Evolutionary conservation across 1,140 invertebrate genomes (phyloP).

Genomic region (Homarus americanus): DNA sequence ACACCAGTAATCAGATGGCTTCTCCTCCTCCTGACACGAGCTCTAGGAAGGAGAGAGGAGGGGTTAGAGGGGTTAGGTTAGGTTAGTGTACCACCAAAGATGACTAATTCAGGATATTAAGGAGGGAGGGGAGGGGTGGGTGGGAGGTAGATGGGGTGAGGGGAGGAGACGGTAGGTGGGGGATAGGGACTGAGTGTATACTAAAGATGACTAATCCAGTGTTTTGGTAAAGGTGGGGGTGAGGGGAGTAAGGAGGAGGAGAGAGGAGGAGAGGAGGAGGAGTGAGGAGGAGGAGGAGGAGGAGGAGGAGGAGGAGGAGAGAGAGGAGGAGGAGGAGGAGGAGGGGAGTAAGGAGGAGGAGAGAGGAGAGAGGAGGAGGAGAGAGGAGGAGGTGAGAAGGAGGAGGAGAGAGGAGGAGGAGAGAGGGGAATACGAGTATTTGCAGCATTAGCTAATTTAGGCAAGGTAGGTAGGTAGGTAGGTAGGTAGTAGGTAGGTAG

Average conservation of each 20-base stretch:
- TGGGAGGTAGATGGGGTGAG: background rate
- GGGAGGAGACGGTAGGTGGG: background rate
- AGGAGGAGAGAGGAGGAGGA: background rate
- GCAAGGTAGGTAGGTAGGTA: too few relatives aligned
- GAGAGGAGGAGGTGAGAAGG: background rate
- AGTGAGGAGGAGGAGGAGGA: background rate
- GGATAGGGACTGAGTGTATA: background rate
- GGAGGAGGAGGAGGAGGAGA: background rate
- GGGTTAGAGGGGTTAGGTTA: too few relatives aligned
- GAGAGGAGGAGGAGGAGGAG: background rate
- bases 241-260: background rate
- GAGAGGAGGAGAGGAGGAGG: background rate
- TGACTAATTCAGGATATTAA: too few relatives aligned
- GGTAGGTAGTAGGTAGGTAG: too few relatives aligned
- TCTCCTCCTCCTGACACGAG: too few relatives aligned
- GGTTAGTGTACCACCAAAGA: too few relatives aligned
- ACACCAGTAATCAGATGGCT: too few relatives aligned
- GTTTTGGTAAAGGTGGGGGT: background rate
- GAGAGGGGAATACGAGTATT: too few relatives aligned
- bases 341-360: background rate
- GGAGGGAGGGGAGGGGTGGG: background rate
- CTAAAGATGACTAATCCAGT: too few relatives aligned
- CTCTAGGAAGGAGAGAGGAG: too few relatives aligned
- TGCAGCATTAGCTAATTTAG: too few relatives aligned
- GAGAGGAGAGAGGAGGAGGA: conserved; percentile 31